A percentile compares a stretch with the other conserved stretches of the same genome.
Evolutionary conservation across 23 tunicate genomes (phyloP).

Genomic region (Botrylloides violaceus): DNA sequence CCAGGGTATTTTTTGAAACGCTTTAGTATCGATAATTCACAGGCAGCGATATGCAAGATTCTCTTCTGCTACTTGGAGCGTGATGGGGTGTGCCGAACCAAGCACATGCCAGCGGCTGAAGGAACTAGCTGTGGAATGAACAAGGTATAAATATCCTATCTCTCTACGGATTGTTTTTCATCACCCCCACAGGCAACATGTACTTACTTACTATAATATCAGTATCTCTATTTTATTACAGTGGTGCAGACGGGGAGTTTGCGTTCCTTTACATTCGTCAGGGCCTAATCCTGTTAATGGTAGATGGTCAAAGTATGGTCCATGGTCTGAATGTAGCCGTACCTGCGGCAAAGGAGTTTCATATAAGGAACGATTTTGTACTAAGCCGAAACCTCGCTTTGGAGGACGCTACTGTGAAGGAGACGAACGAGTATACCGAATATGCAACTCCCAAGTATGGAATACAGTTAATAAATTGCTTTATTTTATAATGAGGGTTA

Average conservation of each 20-base stretch:
- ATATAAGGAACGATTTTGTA: constrained; percentile 48
- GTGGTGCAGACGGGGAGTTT: constrained; percentile 95
- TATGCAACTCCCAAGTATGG: constrained; percentile 62
- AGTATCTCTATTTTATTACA: constrained; percentile 2
- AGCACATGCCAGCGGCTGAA: constrained; percentile 97
- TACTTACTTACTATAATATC: too few species aligned
- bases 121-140: constrained; percentile 83
- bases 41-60: constrained; percentile 53
- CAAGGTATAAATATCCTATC: constrained; percentile 35
- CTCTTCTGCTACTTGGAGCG: constrained; percentile 54
- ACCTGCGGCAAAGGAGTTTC: constrained; percentile 91
- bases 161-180: too few species aligned
- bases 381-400: constrained; percentile 54
- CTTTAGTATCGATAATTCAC: too few species aligned
- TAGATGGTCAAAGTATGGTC: constrained; percentile 54
- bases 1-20: neutral
- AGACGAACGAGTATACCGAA: constrained; percentile 38
- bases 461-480: too few species aligned
- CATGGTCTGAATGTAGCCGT: constrained; percentile 85
- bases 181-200: too few species aligned
- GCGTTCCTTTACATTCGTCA: constrained; percentile 52
- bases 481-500: too few species aligned
- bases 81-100: constrained; percentile 51
- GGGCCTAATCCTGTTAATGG: constrained; percentile 78
- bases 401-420: constrained; percentile 90